These are phyloP conservation scores for Diplodus puntazzo DNA, from an alignment of 2,797 vertebrate species.

Conservation along the genomic window DNA sequence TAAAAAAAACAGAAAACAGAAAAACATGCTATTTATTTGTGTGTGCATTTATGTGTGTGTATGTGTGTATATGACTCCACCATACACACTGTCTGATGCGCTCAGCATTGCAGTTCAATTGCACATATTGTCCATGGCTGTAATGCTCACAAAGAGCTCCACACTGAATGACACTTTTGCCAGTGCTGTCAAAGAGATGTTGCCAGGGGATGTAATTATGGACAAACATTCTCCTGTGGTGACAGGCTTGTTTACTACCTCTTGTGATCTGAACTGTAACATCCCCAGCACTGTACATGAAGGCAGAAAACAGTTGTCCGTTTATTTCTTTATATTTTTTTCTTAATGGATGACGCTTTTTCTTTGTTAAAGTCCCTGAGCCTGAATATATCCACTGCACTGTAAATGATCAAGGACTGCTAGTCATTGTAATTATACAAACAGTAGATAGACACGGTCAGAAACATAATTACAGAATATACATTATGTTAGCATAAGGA, in stretches of 20 bases:
- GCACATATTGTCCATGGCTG: neutral
- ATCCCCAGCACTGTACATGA: neutral
- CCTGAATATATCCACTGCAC: neutral
- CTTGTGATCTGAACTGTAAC: neutral
- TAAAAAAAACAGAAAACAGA: neutral
- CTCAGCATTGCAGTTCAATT: neutral
- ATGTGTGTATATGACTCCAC: neutral
- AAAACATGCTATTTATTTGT: too few species aligned
- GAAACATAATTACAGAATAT: neutral
- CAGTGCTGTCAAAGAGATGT: constrained; percentile 18
- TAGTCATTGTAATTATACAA: neutral
- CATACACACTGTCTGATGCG: neutral
- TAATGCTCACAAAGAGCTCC: neutral
- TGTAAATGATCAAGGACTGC: neutral
- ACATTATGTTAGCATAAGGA: neutral
- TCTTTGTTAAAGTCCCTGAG: neutral
- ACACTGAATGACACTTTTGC: neutral
- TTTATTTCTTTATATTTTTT: neutral
- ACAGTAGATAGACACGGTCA: neutral
- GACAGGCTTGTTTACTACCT: neutral
- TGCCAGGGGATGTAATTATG: constrained; percentile 23
- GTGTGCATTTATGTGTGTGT: neutral
- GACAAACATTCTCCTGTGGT: constrained; percentile 1
- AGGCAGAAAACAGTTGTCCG: neutral
- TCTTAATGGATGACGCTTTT: neutral